Base-by-base conservation (phyloP, 2,888 invertebrate genomes). In the Cheilosia pagana region DNA sequence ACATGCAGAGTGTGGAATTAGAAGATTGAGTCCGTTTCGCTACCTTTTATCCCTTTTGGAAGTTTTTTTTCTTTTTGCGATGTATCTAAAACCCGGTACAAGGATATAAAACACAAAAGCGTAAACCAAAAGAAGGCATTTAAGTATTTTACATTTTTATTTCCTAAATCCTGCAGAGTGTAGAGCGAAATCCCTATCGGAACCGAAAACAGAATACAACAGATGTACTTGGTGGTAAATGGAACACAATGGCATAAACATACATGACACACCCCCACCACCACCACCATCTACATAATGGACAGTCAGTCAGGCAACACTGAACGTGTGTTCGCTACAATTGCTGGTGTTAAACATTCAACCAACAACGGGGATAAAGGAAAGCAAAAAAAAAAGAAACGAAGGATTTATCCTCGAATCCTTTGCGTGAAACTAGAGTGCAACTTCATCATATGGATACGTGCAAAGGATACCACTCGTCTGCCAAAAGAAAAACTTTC, bases 391-490 rank as follows among this genome's bases (percentile, higher is more conserved):
- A 65, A 57, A 63, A 75, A 25, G 41, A 59, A 3, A 59, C 0
- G 14, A 41, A 35, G 45, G 21, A 31, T 48, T 62, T 62, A 67
- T 76, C 41, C 59, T 67, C 25, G 10, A 28, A 65, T 79, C 35
- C 60, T 35, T 68, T 48, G 35, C 62, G 63, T 50, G 68, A 59
- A 70, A 63, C 72, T 28, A 59, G 63, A 85, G 70, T 85, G 70
- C 75, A 85, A 85, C 79, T 85, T 85, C 79, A 85, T 85, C 79
- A 79, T 79, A 79, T 48, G 83, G 59, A 78, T 85, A 79, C 79
- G 78, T 78, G 68, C 68, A 67, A 67, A 59, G 21, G 78, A 60
- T 14, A 41, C 43, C 65, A 62, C 52, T 59, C 35, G 48, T 65
- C 25, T 78, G 70, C 41, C 68, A 78, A 60, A 68, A 74, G 63